Evolutionary conservation across 2,888 invertebrate species (phyloP), one percentile per base, ranked within the genome.

Genomic region (Zonitis immaculata): DNA sequence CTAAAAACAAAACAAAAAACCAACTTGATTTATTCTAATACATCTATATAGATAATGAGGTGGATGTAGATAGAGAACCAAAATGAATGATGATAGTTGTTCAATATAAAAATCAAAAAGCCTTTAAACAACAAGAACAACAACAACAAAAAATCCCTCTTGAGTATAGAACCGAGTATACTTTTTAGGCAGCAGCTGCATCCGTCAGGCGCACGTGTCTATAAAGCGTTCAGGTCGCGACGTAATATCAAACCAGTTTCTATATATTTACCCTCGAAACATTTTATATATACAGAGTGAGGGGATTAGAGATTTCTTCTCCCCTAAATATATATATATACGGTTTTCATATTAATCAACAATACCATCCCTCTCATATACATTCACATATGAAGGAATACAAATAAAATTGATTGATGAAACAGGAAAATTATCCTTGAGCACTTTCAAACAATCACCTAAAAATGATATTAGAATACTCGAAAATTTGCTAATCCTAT

Each of bases 201-300:
- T 39, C 39, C 39, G 39, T 39, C 39, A 39, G 39, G 39, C 39
- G 39, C 39, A 39, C 39, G 39, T 39, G 39, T 39, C 39, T 39
- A 39, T 39, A 39, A 39, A 39, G 11, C 20, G 39, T 39, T 39
- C 39, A 39, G 16, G 20, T 39, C 39, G 39, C 39, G 39, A n/a
- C 39, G 39, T 39, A 39, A 20, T 20, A 39, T 39, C 39, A 9
- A 39, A 39, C 39, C 39, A 39, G 39, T 39, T 39, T 11, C 18
- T 20, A 20, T 32, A 32, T 32, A 14, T 7, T 8, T 20, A 39
- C 18, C 18, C 39, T 11, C 3, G 5, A 3, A 3, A 9, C n/a
- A n/a, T n/a, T n/a, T n/a, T 14, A 12, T 6, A 32, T 32, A 14
- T 32, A 16, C 3, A 39, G 32, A n/a, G 6, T n/a, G 14, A 20